Percentiles rank a stretch among this genome's conserved stretches.
These are phyloP conservation scores for Rhipidura dahli DNA, from an alignment of 2,113 vertebrate species.

Conservation along the genomic window DNA sequence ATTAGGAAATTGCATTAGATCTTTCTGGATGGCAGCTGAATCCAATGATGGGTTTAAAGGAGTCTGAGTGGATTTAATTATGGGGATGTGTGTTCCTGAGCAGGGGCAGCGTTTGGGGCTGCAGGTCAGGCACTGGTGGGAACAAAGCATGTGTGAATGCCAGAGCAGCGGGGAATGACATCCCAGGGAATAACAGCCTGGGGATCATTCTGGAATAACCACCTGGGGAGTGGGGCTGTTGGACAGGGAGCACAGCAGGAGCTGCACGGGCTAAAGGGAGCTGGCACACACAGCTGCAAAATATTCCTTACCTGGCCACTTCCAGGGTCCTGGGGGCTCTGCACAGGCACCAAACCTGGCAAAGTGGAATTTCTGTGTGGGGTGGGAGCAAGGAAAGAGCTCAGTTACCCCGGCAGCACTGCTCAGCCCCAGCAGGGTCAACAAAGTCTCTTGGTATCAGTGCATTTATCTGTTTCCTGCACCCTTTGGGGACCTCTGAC, in stretches of 20 bases:
- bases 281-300: not conserved
- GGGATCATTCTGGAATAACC: rapidly evolving
- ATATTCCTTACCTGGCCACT: not conserved
- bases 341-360: rapidly evolving
- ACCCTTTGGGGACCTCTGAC: not conserved
- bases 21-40: not conserved
- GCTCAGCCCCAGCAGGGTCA: not conserved
- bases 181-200: rapidly evolving
- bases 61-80: not conserved
- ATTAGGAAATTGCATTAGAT: not conserved
- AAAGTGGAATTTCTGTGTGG: not conserved
- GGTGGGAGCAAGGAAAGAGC: not conserved
- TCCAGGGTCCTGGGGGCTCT: not conserved
- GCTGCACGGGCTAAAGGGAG: not conserved
- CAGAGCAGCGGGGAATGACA: not conserved
- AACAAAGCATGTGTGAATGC: rapidly evolving
- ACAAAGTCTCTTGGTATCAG: not conserved
- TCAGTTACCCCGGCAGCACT: not conserved
- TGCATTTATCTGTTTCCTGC: not conserved
- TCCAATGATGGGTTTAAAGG: not conserved
- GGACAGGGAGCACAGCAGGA: not conserved
- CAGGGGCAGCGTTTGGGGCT: not conserved
- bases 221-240: not conserved
- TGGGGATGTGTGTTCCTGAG: not conserved
- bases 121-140: not conserved